Base-by-base conservation (phyloP, 1,140 invertebrate genomes). In the Conus betulinus region DNA sequence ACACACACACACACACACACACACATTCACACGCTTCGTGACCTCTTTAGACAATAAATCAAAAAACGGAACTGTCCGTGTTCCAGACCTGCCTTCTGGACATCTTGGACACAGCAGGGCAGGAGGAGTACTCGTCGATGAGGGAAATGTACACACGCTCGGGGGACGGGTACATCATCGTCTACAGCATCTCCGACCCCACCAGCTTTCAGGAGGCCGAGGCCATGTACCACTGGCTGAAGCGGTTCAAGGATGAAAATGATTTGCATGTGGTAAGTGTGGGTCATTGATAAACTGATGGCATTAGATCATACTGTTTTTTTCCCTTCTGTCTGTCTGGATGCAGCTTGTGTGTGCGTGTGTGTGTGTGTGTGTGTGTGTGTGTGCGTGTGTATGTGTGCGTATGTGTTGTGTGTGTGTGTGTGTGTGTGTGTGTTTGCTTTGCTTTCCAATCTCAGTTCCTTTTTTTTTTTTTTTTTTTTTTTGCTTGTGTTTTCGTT, bases 31-130 rank as follows among this genome's bases (percentile, higher is more conserved):
- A n/a, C 52, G 27, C 20, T 60, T 60, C 0, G 15, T 60, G 57
- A 8, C 57, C 57, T 57, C 55, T 60, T 60, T 8, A 60, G 15
- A 60, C 57, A 60, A 39, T 39, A 39, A 39, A 39, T 39, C 57
- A 60, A 15, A 60, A 60, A 1, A 0, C 4, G 1, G 4, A 15
- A 60, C 0, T 79, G 57, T 27, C 79, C 5, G n/a, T 71, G 17
- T 25, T 53, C 23, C 57, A 98, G 90, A 98, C 98, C 84, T 99
- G 98, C 96, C 98, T 99, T 93, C 96, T 99, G 93, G 99, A 99
- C 97, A 99, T 99, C 94, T 96, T 99, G 91, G 99, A 99, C 96
- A 99, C 99, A n/a, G 99, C 99, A 87, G 99, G 99, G 91, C 99
- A 98, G 92, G 96, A 96, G 90, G 96, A 96, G 88, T 96, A 95